phyloP scores from a whole-genome alignment of 2,797 vertebrate genomes.

The Botia kubotai region DNA sequence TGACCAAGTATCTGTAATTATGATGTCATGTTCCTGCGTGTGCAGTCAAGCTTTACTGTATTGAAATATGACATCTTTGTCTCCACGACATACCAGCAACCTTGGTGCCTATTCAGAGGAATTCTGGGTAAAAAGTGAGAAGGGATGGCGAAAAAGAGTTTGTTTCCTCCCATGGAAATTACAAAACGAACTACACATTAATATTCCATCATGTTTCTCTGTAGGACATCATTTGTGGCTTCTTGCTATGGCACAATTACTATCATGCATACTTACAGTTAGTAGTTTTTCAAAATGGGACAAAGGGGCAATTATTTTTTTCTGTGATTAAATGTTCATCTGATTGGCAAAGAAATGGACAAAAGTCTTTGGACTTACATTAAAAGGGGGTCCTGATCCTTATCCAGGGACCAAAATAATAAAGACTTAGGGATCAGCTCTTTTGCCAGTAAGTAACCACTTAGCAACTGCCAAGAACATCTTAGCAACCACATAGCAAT shows the following conservation, averaged over 20 bases:
- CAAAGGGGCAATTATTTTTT: not conserved
- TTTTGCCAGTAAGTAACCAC: not conserved
- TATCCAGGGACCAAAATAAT: too few relatives aligned
- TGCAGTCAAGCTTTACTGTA: not conserved
- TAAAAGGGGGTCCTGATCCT: not conserved
- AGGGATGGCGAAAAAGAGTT: not conserved
- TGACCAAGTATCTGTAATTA: not conserved
- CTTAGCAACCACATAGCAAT: not conserved
- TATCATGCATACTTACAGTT: not conserved
- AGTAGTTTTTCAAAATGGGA: not conserved
- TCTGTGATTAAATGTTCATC: not conserved
- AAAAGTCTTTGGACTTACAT: not conserved
- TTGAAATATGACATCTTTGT: slow-evolving; percentile 17
- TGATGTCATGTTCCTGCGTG: not conserved
- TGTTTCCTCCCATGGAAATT: not conserved
- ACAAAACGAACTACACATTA: not conserved
- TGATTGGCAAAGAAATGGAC: not conserved
- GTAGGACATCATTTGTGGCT: not conserved
- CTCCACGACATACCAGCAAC: too few relatives aligned
- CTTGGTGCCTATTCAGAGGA: not conserved
- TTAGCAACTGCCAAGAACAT: not conserved
- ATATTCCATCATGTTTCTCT: not conserved
- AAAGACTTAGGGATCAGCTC: too few relatives aligned
- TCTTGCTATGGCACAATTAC: not conserved
- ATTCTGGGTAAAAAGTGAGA: not conserved